A percentile compares a stretch with the other conserved stretches of the same genome.
Evolutionary conservation across 2,797 vertebrate genomes (phyloP).

Genomic region (Enteromius viviparus): DNA sequence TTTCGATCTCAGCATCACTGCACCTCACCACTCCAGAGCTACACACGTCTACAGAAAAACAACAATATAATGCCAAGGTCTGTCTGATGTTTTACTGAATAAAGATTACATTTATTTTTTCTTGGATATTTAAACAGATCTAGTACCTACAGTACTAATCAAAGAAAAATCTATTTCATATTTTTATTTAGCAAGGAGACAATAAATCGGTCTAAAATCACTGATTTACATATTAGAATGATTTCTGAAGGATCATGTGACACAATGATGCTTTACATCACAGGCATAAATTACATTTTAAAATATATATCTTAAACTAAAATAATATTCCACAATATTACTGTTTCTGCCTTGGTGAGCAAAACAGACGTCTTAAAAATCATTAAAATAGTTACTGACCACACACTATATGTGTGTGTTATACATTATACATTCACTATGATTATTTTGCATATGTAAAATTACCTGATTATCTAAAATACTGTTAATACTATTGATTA

Average conservation of each 20-base stretch:
- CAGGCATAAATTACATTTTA: not conserved
- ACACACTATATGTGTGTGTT: too few relatives aligned
- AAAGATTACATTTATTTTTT: not conserved
- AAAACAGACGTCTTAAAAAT: not conserved
- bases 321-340: not conserved
- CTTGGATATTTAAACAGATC: not conserved
- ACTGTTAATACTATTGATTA: not conserved
- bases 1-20: constrained; percentile 90
- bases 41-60: constrained; percentile 68
- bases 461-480: not conserved
- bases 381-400: not conserved
- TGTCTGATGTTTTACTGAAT: not conserved
- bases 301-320: not conserved
- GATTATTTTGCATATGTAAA: not conserved
- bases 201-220: not conserved
- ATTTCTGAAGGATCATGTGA: not conserved
- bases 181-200: not conserved
- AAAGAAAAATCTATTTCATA: not conserved
- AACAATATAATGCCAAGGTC: not conserved
- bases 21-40: constrained; percentile 73
- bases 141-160: not conserved
- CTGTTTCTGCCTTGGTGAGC: not conserved
- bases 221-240: not conserved
- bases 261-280: not conserved
- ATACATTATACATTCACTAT: not conserved